A percentile compares a stretch with the other conserved stretches of the same genome.
Conservation (phyloP, 1,140 invertebrate genomes). For the Andricus grossulariae region DNA sequence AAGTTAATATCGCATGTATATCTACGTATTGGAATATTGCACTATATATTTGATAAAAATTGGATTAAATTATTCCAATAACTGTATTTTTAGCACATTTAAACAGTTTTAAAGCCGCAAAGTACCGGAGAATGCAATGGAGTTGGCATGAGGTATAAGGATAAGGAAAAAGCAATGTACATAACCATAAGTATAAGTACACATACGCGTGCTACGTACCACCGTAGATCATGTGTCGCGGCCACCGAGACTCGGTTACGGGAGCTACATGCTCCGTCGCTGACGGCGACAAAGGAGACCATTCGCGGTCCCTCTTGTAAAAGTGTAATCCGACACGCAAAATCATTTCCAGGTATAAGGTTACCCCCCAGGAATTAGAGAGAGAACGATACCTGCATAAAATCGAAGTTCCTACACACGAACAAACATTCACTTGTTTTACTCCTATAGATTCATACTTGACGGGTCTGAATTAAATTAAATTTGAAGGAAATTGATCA, state of each 20-base stretch:
- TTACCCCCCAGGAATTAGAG: conserved; percentile 61
- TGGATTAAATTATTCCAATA: no score
- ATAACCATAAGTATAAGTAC: conserved; percentile 17
- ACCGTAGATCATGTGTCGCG: conserved; percentile 11
- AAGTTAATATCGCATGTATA: no score
- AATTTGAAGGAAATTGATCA: no score
- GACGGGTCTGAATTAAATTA: no score
- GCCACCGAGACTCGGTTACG: background rate
- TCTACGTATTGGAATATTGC: no score
- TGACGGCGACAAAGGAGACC: conserved; percentile 45
- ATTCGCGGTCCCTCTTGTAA: conserved; percentile 48
- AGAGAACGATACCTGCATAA: conserved; percentile 37
- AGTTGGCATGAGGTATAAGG: background rate
- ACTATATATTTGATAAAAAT: no score
- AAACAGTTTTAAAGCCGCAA: background rate
- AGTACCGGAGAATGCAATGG: conserved; percentile 24
- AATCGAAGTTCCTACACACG: conserved; percentile 44
- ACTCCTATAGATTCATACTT: no score
- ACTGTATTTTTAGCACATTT: background rate
- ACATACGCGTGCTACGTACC: conserved; percentile 22
- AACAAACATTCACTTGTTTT: conserved; percentile 23
- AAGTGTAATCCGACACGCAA: conserved; percentile 68
- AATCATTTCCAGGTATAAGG: conserved; percentile 67
- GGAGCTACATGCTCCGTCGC: conserved; percentile 35
- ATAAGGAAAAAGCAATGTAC: background rate